These are phyloP conservation scores for Schizopygopsis malacanthus DNA, from an alignment of 2,797 vertebrate genomes.

Conservation along the genomic window DNA sequence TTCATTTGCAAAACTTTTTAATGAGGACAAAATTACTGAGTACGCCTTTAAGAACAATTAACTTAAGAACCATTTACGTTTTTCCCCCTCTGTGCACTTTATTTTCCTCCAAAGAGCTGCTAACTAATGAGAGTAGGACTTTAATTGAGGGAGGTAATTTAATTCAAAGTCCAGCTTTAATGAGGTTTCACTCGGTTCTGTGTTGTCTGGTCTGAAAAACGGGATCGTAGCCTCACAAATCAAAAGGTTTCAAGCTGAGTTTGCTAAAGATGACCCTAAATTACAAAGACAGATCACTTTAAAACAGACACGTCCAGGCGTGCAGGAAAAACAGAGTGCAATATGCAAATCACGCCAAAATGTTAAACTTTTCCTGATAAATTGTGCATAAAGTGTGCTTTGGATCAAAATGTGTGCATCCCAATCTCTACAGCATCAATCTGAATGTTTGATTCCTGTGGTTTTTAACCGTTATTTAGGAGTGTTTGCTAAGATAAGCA, in stretches of 20 bases:
- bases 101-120: constrained; percentile 25
- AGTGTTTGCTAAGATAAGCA: neutral
- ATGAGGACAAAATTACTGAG: neutral
- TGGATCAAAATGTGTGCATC: neutral
- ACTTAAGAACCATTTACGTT: constrained; percentile 35
- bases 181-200: constrained; percentile 12
- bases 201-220: neutral
- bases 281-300: neutral
- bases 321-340: neutral
- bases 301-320: neutral
- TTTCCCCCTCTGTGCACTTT: constrained; percentile 26
- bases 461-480: neutral
- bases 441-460: neutral
- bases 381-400: neutral
- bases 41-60: constrained; percentile 2
- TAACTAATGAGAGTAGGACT: constrained; percentile 46
- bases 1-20: neutral
- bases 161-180: constrained; percentile 15
- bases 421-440: neutral
- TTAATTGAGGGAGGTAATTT: constrained; percentile 35
- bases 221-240: constrained; percentile 6
- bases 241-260: constrained; percentile 7
- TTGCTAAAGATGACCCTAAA: constrained; percentile 4
- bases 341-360: neutral
- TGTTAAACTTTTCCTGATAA: neutral